These are phyloP conservation scores for Formica exsecta DNA, from an alignment of 1,140 invertebrate species.

Conservation along the genomic window DNA sequence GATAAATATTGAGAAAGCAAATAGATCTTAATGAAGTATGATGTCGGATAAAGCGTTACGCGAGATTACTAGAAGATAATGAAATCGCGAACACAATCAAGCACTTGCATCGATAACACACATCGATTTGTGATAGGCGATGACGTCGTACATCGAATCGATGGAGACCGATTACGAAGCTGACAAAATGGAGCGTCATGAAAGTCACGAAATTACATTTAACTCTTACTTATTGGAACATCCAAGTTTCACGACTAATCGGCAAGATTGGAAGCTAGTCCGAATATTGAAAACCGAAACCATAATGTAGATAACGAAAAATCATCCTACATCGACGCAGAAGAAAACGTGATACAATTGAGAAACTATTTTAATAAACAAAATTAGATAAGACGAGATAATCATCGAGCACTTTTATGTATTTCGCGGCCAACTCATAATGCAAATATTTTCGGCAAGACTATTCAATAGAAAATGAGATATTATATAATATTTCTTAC, in stretches of 20 bases:
- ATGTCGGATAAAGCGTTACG: neutral
- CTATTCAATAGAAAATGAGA: neutral
- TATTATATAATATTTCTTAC: too few relatives aligned
- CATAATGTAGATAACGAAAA: neutral
- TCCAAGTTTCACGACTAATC: neutral
- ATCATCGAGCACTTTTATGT: neutral
- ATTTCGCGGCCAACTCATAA: neutral
- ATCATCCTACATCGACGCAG: neutral
- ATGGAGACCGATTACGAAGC: neutral
- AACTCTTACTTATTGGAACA: too few relatives aligned
- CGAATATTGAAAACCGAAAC: neutral
- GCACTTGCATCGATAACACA: too few relatives aligned
- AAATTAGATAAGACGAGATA: conserved; percentile 1
- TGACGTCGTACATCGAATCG: neutral
- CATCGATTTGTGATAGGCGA: too few relatives aligned
- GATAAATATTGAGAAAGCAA: neutral
- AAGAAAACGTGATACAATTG: neutral
- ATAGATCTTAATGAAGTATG: neutral
- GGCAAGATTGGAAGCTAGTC: neutral
- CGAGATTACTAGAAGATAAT: neutral
- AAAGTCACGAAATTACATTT: too few relatives aligned
- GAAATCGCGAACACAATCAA: neutral
- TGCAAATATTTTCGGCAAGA: neutral
- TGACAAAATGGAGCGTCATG: neutral
- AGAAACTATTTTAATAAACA: neutral